Evolutionary conservation across 2,797 vertebrate genomes (phyloP).

Genomic region (Chelon auratus): DNA sequence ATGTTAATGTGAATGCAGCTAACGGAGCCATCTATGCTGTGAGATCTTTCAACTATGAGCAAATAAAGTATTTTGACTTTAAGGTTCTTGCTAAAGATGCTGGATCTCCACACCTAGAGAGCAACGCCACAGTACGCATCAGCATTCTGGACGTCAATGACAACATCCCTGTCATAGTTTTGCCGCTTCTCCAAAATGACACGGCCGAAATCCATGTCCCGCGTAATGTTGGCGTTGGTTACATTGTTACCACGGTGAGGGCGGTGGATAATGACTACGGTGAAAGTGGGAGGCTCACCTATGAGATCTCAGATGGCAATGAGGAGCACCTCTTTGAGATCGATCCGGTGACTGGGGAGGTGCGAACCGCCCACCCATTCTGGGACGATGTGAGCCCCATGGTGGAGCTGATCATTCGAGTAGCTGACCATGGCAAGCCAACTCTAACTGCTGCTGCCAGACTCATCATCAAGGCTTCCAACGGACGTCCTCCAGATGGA

Average conservation of each 20-base stretch:
- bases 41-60: constrained; percentile 98
- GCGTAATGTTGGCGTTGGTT: constrained; percentile 95
- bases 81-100: constrained; percentile 96
- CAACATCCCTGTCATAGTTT: constrained; percentile 95
- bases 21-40: constrained; percentile 98
- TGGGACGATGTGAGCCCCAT: constrained; percentile 95
- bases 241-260: constrained; percentile 93
- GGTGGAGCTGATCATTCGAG: constrained; percentile 95
- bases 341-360: constrained; percentile 93
- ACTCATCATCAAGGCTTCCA: constrained; percentile 93
- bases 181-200: constrained; percentile 95
- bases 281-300: constrained; percentile 97
- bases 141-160: constrained; percentile 96
- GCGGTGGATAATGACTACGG: constrained; percentile 98
- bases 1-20: constrained; percentile 97
- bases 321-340: constrained; percentile 98
- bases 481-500: constrained; percentile 91
- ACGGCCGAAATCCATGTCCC: constrained; percentile 98
- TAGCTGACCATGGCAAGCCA: constrained; percentile 97
- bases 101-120: constrained; percentile 95
- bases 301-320: constrained; percentile 97
- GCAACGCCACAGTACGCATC: constrained; percentile 94
- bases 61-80: constrained; percentile 98
- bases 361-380: constrained; percentile 93
- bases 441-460: constrained; percentile 93